Evolutionary conservation across 2,113 vertebrate genomes (phyloP).

Genomic region (Vulpes vulpes): DNA sequence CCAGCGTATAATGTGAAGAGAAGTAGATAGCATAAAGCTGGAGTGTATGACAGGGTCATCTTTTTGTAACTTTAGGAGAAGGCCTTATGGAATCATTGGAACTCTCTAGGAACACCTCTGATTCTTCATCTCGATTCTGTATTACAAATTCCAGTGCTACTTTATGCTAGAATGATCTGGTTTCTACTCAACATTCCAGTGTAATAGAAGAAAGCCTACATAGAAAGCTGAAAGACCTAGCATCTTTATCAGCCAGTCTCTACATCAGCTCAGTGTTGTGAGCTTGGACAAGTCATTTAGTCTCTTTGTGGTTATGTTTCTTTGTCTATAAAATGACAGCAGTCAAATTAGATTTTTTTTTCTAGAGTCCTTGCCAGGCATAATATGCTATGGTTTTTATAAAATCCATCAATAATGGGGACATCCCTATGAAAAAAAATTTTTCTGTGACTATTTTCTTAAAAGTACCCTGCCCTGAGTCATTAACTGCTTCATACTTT

Average conservation of each 20-base stretch:
- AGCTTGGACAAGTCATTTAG: neutral
- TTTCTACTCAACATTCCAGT: neutral
- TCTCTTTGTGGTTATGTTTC: neutral
- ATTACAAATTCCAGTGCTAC: neutral
- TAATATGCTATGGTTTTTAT: neutral
- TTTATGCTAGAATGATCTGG: neutral
- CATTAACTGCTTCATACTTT: neutral
- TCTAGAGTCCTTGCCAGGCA: neutral
- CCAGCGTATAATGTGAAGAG: neutral
- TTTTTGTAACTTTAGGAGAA: neutral
- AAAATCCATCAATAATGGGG: neutral
- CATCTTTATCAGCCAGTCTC: neutral
- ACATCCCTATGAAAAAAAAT: neutral
- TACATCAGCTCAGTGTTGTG: neutral
- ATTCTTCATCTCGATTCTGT: neutral
- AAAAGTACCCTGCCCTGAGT: neutral
- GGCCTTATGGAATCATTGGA: fast-evolving
- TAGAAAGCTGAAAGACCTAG: neutral
- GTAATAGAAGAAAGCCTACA: neutral
- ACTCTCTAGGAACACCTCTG: neutral
- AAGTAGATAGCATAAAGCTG: neutral
- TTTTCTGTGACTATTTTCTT: constrained; percentile 14
- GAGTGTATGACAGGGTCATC: fast-evolving
- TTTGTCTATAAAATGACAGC: neutral
- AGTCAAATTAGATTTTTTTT: neutral